phyloP scores from a whole-genome alignment of 37 sponge, comb jelly and placozoan species.

The Aphrocallistes beatrix region DNA sequence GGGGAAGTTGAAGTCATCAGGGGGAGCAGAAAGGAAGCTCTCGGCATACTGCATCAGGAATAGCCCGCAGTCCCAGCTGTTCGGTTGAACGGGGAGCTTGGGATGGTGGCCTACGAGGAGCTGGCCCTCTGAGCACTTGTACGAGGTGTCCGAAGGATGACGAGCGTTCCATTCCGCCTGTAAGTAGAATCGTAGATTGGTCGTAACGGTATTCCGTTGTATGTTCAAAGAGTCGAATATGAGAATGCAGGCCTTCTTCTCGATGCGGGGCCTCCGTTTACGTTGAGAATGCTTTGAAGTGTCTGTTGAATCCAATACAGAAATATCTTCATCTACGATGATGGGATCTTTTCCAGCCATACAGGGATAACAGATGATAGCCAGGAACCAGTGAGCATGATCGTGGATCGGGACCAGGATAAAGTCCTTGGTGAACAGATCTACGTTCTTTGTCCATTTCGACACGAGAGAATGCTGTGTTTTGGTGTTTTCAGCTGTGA shows the following conservation, averaged over 20 bases:
- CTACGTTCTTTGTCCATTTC: slow-evolving; percentile 72
- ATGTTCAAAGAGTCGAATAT: slow-evolving; percentile 52
- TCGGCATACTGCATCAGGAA: slow-evolving; percentile 73
- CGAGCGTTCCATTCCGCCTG: slow-evolving; percentile 12
- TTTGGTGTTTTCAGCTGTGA: not conserved
- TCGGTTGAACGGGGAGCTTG: slow-evolving; percentile 65
- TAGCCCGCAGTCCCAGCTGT: slow-evolving; percentile 81
- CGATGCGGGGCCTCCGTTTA: not conserved
- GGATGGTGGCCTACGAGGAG: not conserved
- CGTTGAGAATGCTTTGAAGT: not conserved
- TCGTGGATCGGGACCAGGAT: slow-evolving; percentile 51
- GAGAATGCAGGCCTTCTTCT: slow-evolving; percentile 27
- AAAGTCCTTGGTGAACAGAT: slow-evolving; percentile 64
- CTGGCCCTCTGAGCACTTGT: not conserved
- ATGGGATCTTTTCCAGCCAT: slow-evolving; percentile 27
- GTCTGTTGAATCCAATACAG: not conserved
- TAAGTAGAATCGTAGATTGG: not conserved
- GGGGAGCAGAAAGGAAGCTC: slow-evolving; percentile 43
- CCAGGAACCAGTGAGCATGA: slow-evolving; percentile 71
- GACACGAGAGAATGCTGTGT: slow-evolving; percentile 44
- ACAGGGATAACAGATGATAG: slow-evolving; percentile 57
- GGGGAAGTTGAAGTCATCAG: not conserved
- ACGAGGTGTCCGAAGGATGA: not conserved
- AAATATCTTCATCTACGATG: not conserved
- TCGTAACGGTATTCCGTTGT: slow-evolving; percentile 19